Base-by-base conservation (phyloP, 2,888 invertebrate species). In the Autographa pulchrina region DNA sequence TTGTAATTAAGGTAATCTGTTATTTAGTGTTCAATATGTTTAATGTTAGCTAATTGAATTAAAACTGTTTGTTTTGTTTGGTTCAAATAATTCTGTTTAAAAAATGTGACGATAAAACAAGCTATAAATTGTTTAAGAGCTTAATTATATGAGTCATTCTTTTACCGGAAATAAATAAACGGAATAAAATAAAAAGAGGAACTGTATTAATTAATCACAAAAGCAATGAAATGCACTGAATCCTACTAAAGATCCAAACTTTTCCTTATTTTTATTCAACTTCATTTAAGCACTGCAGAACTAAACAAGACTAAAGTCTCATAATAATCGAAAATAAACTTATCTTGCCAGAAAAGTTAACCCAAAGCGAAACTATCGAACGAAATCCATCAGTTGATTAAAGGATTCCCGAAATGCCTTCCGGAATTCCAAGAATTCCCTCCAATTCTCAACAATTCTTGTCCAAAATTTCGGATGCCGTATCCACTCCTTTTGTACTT, bases 401-500 rank as follows among this genome's bases (percentile, higher is more conserved):
- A 64, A 65, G 60, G 56, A 80, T 80, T 35, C 61, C 25, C 6
- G 11, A 41, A 72, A 68, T 35, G 35, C 25, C 52, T 35, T 20
- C 14, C 18, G 60, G 54, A 54, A 72, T 77, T 62, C 68, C 77
- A 16, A 31, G 61, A 77, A 72, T 68, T 66, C 48, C 16, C 31
- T 9, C 9, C 60, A 14, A 69, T 65, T 32, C 18, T 31, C 52
- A 68, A 68, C 56, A 80, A 80, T 60, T 56, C 59, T 76, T 11
- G 43, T 20, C 20, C 31, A 25, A 48, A 62, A 7, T 2, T 32
- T 63, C 52, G 58, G 68, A 75, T 88, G 77, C 87, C 87, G 63
- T 69, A 83, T 89, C 81, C 68, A 70, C 65, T 77, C 65, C 56
- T 60, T 86, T 85, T 70, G 62, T 70, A 78, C 61, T 72, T 84